Evolutionary conservation across 2,113 vertebrate species (phyloP).

Genomic region (Macquaria ambigua): DNA sequence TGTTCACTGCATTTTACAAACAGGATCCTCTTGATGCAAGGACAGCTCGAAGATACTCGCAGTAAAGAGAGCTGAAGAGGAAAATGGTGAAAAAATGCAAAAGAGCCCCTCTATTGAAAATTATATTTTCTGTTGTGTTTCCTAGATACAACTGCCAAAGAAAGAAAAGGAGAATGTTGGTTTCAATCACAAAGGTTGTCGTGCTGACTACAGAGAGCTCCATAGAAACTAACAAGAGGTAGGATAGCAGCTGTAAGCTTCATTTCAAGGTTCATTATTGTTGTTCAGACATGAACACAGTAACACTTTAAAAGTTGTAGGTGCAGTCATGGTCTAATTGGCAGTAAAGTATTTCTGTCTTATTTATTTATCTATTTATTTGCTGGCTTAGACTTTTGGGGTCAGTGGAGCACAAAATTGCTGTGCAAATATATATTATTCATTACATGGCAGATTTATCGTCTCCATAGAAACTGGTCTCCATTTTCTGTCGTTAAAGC

Average conservation of each 20-base stretch:
- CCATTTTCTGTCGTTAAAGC: conserved; percentile 63
- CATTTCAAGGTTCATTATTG: conserved; percentile 71
- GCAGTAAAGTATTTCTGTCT: conserved; percentile 64
- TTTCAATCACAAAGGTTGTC: conserved; percentile 19
- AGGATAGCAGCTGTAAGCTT: conserved; percentile 28
- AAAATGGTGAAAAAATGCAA: neutral
- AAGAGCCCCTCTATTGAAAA: neutral
- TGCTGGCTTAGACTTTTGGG: conserved; percentile 74
- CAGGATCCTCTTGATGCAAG: neutral
- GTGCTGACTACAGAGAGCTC: neutral
- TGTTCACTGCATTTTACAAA: neutral
- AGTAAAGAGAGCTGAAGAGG: neutral
- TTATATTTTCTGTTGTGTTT: neutral
- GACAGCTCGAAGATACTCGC: neutral
- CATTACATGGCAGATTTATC: conserved; percentile 71
- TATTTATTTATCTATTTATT: conserved; percentile 77
- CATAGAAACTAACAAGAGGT: conserved; percentile 29
- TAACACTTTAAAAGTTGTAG: conserved; percentile 65
- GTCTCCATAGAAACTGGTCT: conserved; percentile 75
- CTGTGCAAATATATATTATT: conserved; percentile 78
- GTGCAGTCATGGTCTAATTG: conserved; percentile 70
- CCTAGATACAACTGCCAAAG: neutral
- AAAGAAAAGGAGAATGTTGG: conserved; percentile 1
- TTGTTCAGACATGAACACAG: conserved; percentile 55
- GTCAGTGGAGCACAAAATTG: conserved; percentile 79